phyloP scores from a whole-genome alignment of 2,797 vertebrate species.

The Natrix natrix region DNA sequence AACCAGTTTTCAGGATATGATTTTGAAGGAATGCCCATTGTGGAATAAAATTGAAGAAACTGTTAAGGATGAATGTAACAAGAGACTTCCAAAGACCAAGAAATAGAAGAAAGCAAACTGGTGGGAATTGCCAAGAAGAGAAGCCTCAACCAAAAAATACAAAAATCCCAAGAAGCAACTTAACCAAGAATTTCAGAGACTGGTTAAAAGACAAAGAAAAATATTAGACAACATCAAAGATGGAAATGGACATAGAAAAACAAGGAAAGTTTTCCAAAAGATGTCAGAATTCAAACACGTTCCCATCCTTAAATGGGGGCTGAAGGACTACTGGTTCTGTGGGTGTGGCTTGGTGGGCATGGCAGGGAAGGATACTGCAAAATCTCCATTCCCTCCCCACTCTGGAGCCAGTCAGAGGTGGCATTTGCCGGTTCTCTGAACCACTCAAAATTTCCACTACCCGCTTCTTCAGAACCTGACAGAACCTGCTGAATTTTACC shows the following conservation, averaged over 20 bases:
- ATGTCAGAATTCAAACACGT: neutral
- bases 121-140: neutral
- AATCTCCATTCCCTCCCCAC: too few relatives aligned
- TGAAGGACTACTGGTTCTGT: too few relatives aligned
- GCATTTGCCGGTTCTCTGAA: too few relatives aligned
- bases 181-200: neutral
- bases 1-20: neutral
- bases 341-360: too few relatives aligned
- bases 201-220: neutral
- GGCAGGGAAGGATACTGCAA: too few relatives aligned
- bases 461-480: too few relatives aligned
- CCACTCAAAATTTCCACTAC: too few relatives aligned
- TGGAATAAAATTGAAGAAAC: neutral
- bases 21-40: neutral
- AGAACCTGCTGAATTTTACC: too few relatives aligned
- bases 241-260: neutral
- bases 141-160: neutral
- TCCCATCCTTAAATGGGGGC: neutral
- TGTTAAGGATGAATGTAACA: neutral
- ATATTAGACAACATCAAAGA: neutral
- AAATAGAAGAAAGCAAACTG: neutral
- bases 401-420: too few relatives aligned
- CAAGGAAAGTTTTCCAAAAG: neutral
- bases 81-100: neutral
- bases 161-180: neutral